Conservation (phyloP, 2,888 invertebrate genomes). For the Drosophila infuscata region DNA sequence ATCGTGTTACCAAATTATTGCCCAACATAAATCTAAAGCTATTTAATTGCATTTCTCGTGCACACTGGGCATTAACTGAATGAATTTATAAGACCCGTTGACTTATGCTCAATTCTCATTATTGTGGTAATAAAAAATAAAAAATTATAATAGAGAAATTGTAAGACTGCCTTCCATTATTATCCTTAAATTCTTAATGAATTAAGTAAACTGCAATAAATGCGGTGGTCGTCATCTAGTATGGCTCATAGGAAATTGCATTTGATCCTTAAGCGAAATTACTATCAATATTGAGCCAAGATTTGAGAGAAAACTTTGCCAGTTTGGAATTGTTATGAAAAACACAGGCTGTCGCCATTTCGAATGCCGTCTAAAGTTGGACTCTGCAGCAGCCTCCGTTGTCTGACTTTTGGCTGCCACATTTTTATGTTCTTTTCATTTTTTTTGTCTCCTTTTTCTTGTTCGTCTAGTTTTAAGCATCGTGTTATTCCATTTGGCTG, state of each 20-base stretch:
- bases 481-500: constrained; percentile 37
- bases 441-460: not conserved
- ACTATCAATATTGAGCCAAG: constrained; percentile 46
- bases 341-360: constrained; percentile 28
- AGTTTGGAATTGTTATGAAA: constrained; percentile 46
- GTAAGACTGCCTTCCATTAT: not conserved
- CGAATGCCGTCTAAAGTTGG: constrained; percentile 24
- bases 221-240: constrained; percentile 14
- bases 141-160: not conserved
- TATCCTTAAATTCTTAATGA: not conserved
- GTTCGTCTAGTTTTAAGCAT: constrained; percentile 25
- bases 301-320: constrained; percentile 30
- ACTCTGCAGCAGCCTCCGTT: constrained; percentile 26
- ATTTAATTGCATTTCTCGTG: constrained; percentile 51
- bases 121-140: not conserved
- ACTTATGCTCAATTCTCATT: not conserved
- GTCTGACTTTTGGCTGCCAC: constrained; percentile 54
- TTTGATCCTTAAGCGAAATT: constrained; percentile 16
- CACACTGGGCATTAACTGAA: constrained; percentile 3
- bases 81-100: not conserved
- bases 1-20: constrained; percentile 48
- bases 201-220: constrained; percentile 21
- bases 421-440: constrained; percentile 19
- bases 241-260: constrained; percentile 21
- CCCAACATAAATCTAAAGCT: constrained; percentile 47